Evolutionary conservation across 2,888 invertebrate species (phyloP), one percentile per base, ranked within the genome.

Genomic region (Lepetodrilus schrolli): DNA sequence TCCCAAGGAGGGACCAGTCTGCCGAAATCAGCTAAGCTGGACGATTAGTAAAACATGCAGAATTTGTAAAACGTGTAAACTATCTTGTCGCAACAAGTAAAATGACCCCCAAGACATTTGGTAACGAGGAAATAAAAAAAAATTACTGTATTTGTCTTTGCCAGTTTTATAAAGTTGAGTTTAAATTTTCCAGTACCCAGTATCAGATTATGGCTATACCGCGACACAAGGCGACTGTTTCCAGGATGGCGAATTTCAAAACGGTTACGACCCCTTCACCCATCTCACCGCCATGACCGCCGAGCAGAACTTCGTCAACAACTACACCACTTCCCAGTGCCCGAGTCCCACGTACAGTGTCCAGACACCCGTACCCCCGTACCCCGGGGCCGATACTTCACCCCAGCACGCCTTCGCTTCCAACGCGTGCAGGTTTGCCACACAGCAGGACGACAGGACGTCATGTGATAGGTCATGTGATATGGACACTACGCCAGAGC

Each of bases 231-330:
- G 23, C 21, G 72, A 72, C 47, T 47, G 65, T 66, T 66, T 47
- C 48, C 65, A 72, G 21, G 72, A 72, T 13, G 47, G 38, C 30
- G 36, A 66, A n/a, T 72, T 47, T 47, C 66, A 51, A 8, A 50
- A 50, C 36, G 73, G 70, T 1, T 80, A 80, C 69, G 78, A 80
- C 66, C 78, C 80, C 2, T 76, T 80, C 66, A 74, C 76, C 21
- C 78, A 65, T 51, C 72, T 80, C 23, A 77, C 72, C 37, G 77
- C 75, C 68, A 80, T 80, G 76, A 71, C 80, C 73, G 73, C 80
- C 7, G 78, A 78, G 47, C 80, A 80, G 47, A 78, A 70, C 69
- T 73, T 80, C 10, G 73, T 74, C 17, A 78, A 75, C 36, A 78
- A 73, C 58, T 78, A 74, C 66, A 20, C 58, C 10, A 20, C 30